Percentiles rank a stretch among this genome's conserved stretches.
Evolutionary conservation across 1,140 invertebrate species (phyloP).

Genomic region (Drosophila chauvacae): DNA sequence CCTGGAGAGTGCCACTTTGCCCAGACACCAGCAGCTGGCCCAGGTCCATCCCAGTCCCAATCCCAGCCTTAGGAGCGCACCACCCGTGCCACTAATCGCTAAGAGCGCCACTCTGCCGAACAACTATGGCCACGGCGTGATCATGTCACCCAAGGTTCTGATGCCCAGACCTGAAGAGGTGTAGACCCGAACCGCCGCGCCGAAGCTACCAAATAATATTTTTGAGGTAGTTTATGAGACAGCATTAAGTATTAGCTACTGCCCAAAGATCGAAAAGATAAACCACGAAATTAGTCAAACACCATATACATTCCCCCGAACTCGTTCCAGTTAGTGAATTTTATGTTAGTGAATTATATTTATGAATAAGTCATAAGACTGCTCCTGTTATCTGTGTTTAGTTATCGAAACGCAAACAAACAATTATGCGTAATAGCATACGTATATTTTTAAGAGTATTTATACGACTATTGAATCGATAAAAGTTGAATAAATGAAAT

Average conservation of each 20-base stretch:
- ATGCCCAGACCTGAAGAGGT: constrained; percentile 42
- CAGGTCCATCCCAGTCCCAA: constrained; percentile 53
- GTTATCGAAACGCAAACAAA: constrained; percentile 5
- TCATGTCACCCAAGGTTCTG: constrained; percentile 69
- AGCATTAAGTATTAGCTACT: constrained; percentile 50
- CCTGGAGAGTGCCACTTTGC: constrained; percentile 57
- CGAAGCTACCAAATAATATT: neutral
- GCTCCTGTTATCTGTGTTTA: constrained; percentile 14
- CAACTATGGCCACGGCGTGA: constrained; percentile 50
- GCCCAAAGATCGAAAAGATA: constrained; percentile 45
- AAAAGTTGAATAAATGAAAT: constrained; percentile 5
- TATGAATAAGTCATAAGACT: constrained; percentile 8
- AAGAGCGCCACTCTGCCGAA: constrained; percentile 41
- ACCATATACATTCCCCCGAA: constrained; percentile 2
- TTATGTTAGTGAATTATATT: constrained; percentile 15
- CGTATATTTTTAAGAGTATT: constrained; percentile 8
- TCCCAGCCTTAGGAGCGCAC: constrained; percentile 64
- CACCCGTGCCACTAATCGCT: constrained; percentile 48
- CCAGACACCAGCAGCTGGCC: constrained; percentile 41
- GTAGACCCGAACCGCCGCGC: neutral
- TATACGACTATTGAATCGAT: constrained; percentile 1
- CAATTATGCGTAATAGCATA: neutral
- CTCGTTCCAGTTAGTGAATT: constrained; percentile 13
- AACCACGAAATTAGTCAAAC: constrained; percentile 25
- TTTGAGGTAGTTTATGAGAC: constrained; percentile 3